These are phyloP conservation scores for Pontoporia blainvillei DNA, from an alignment of 2,113 vertebrate species.

Conservation along the genomic window DNA sequence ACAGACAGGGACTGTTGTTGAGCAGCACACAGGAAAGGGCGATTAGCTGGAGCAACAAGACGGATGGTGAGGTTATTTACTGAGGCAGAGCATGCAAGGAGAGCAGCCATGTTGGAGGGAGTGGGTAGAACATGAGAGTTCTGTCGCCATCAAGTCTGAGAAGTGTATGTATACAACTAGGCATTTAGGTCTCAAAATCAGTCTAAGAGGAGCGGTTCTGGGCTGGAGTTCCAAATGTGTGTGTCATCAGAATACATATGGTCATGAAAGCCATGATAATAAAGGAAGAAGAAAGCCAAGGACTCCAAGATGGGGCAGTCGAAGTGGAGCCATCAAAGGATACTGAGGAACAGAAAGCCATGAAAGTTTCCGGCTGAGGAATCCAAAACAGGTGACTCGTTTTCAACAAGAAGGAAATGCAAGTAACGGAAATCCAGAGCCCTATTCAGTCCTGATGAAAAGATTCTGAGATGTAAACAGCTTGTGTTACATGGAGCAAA, in stretches of 20 bases:
- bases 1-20: neutral
- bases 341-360: neutral
- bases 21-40: neutral
- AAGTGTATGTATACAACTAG: neutral
- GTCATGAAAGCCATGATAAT: neutral
- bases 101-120: neutral
- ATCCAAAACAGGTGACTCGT: neutral
- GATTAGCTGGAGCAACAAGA: no score
- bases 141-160: neutral
- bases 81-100: neutral
- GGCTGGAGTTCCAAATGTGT: neutral
- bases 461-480: neutral
- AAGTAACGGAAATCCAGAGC: neutral
- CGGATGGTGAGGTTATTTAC: accelerated
- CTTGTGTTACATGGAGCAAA: no score
- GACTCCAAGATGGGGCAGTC: neutral
- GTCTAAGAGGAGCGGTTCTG: neutral
- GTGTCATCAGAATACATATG: no score
- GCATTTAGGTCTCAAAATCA: neutral
- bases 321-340: neutral
- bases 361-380: neutral
- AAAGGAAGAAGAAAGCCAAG: neutral
- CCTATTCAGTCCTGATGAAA: neutral
- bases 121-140: neutral
- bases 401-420: neutral